Evolutionary conservation across 1,140 invertebrate genomes (phyloP), one percentile per base, ranked within the genome.

Genomic region (Pogonomyrmex barbatus): DNA sequence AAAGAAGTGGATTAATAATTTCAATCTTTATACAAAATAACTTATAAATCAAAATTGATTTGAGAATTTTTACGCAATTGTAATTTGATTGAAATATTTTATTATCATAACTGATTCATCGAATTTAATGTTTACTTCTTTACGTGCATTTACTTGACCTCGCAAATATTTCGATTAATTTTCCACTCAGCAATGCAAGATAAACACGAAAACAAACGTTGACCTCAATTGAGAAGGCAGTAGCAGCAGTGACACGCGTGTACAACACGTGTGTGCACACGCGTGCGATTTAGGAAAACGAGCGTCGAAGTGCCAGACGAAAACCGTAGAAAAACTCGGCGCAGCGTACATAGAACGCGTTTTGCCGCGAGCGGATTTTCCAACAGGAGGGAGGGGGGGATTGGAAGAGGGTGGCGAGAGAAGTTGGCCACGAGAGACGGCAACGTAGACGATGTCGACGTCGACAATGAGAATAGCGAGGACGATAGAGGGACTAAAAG

Each of bases 401-500:
- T 45, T 45, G 60, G n/a, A n/a, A 10, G 10, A 79, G 52, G 63
- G 5, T 60, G 33, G 42, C 24, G 60, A 79, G 45, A 50, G 30
- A 24, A 14, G 58, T 65, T 14, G 71, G 14, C 24, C 47, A 47
- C 47, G 65, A 36, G 79, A 82, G 33, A 81, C 84, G 85, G 82
- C 79, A 82, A 70, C 76, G 76, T 68, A 58, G 76, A 79, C 76
- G 82, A 73, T 70, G 78, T 56, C 71, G 83, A 86, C 82, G 85
- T 86, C 75, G 75, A 88, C 88, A 73, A 79, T 71, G 83, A 63
- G 65, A 75, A 77, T 42, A 84, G 36, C 81, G 83, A 71, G 39
- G 50, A 87, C 79, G 68, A 87, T 71, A 56, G 87, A 77, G 85
- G 78, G 71, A 71, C 65, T 89, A 88, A 89, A 93, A 93, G 90